Conservation (phyloP, 2,113 vertebrate species). For the Ictalurus punctatus region DNA sequence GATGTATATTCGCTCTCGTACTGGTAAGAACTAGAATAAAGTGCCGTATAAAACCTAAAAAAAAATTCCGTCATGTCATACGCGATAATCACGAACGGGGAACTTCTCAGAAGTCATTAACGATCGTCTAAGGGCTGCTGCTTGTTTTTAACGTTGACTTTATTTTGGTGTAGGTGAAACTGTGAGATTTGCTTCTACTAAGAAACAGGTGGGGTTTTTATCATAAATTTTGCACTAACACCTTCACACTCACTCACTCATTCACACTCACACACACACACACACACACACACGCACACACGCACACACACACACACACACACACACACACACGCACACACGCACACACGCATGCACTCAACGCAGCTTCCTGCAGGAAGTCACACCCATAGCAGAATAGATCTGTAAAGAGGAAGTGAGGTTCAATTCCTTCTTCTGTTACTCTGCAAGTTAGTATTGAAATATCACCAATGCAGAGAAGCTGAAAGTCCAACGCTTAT, state of each 20-base stretch:
- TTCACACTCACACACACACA: background rate
- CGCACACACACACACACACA: background rate
- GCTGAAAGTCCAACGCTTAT: background rate
- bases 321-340: background rate
- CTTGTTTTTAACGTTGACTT: background rate
- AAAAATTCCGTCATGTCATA: background rate
- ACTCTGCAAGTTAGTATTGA: background rate
- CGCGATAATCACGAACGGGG: background rate
- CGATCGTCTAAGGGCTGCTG: background rate
- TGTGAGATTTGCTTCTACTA: background rate
- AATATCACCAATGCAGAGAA: background rate
- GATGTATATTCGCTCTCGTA: background rate
- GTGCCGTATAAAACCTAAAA: background rate
- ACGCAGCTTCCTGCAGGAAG: constrained; percentile 51
- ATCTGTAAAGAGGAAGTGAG: constrained; percentile 60
- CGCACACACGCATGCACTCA: background rate
- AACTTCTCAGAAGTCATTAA: background rate
- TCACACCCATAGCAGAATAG: constrained; percentile 37
- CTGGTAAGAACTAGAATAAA: background rate
- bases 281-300: background rate
- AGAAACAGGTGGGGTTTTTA: background rate
- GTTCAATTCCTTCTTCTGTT: constrained; percentile 14
- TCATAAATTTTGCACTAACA: background rate
- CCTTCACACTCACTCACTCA: background rate
- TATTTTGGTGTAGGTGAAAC: background rate